A percentile compares a stretch with the other conserved stretches of the same genome.
phyloP scores from a whole-genome alignment of 1,140 invertebrate genomes.

The Lepidostoma basale region DNA sequence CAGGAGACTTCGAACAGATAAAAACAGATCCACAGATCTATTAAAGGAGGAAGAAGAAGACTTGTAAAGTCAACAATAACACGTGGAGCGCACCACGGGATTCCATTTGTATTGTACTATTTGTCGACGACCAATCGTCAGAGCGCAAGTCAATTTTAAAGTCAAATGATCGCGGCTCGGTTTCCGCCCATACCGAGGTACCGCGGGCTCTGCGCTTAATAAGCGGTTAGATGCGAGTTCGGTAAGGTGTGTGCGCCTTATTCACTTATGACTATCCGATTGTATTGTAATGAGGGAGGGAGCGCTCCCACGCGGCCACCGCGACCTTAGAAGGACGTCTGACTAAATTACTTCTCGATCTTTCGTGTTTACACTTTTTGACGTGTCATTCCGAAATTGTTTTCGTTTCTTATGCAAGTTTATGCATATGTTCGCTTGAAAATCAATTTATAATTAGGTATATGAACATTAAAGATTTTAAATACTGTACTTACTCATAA shows the following conservation, averaged over 20 bases:
- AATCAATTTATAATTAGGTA: too few species aligned
- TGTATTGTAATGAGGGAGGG: conserved; percentile 42
- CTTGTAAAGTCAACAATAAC: neutral
- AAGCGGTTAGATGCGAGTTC: conserved; percentile 21
- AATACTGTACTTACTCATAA: too few species aligned
- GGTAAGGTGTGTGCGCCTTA: conserved; percentile 27
- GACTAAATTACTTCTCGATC: conserved; percentile 18
- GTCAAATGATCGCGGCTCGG: conserved; percentile 22
- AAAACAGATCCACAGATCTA: too few species aligned
- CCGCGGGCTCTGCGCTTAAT: conserved; percentile 35
- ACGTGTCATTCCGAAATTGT: neutral
- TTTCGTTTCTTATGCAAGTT: neutral
- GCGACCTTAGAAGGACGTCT: conserved; percentile 46
- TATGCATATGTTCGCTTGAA: neutral
- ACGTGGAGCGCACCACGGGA: too few species aligned
- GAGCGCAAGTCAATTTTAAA: conserved; percentile 21
- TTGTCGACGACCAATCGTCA: neutral
- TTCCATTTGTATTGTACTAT: too few species aligned
- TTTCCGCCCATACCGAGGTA: conserved; percentile 27
- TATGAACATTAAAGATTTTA: too few species aligned
- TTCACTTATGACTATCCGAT: conserved; percentile 21
- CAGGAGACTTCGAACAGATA: too few species aligned
- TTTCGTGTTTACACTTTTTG: neutral
- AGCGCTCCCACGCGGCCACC: conserved; percentile 27
- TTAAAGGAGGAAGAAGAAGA: too few species aligned